These are phyloP conservation scores for Drosophila kurseongensis DNA, from an alignment of 1,140 invertebrate genomes.

Conservation along the genomic window DNA sequence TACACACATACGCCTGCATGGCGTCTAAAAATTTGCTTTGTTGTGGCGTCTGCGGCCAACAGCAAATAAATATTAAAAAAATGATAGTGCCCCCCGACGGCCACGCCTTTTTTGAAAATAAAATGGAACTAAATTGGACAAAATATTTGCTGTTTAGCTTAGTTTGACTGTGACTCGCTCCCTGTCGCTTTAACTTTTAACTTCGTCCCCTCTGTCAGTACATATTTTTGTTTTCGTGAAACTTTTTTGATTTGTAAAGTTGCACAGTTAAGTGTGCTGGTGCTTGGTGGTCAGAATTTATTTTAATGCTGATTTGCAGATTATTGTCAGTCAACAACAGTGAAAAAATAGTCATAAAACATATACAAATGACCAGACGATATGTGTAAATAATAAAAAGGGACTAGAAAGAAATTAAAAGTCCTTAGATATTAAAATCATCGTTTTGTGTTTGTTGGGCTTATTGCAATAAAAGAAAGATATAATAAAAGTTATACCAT, in stretches of 20 bases:
- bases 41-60: conserved; percentile 72
- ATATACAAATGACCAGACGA: background rate
- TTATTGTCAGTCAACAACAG: conserved; percentile 52
- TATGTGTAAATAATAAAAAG: conserved; percentile 4
- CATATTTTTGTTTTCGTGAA: conserved; percentile 28
- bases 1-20: conserved; percentile 25
- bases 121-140: conserved; percentile 37
- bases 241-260: conserved; percentile 70
- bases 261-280: conserved; percentile 43
- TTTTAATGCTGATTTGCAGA: conserved; percentile 72
- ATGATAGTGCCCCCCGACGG: conserved; percentile 4
- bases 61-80: conserved; percentile 33
- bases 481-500: too few relatives aligned
- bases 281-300: conserved; percentile 28
- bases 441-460: too few relatives aligned
- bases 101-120: conserved; percentile 12
- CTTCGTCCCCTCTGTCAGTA: conserved; percentile 4
- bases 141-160: conserved; percentile 39
- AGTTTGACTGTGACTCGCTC: conserved; percentile 2
- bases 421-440: too few relatives aligned
- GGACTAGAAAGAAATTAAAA: too few relatives aligned
- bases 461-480: too few relatives aligned
- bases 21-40: conserved; percentile 64
- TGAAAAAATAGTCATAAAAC: conserved; percentile 11
- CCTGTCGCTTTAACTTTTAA: conserved; percentile 4